Conservation (phyloP, 2,113 vertebrate species). For the Cathartes aura region DNA sequence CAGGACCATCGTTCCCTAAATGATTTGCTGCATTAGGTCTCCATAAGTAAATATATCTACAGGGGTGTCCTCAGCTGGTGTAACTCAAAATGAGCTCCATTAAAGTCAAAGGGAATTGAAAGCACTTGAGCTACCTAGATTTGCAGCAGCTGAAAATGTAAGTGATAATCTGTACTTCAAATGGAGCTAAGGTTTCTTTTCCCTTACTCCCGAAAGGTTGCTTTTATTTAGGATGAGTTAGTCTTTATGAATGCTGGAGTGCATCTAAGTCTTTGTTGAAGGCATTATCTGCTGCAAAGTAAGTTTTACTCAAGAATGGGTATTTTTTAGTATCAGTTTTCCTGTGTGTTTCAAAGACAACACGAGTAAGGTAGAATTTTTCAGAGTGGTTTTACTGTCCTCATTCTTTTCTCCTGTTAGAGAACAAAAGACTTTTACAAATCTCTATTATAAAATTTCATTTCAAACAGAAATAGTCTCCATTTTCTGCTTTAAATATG, state of each 20-base stretch:
- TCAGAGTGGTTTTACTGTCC: not conserved
- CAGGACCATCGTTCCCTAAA: not conserved
- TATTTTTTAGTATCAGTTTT: not conserved
- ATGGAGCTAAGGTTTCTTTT: not conserved
- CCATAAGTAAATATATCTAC: not conserved
- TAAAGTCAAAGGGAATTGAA: not conserved
- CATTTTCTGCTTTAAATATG: not conserved
- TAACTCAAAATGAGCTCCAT: not conserved
- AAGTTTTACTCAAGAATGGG: not conserved
- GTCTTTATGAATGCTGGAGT: not conserved
- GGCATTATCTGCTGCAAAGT: not conserved
- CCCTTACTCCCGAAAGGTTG: fast-evolving
- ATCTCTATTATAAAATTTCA: not conserved
- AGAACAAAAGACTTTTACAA: not conserved
- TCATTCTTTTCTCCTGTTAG: not conserved
- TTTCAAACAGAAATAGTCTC: not conserved
- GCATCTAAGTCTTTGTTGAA: not conserved
- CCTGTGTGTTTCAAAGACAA: not conserved
- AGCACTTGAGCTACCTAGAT: not conserved
- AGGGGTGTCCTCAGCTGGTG: not conserved
- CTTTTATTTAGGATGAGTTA: not conserved
- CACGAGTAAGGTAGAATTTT: not conserved
- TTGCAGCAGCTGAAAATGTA: not conserved
- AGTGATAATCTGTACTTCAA: not conserved
- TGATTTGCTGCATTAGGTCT: not conserved